These are phyloP conservation scores for Amphipyra tragopoginis DNA, from an alignment of 2,888 invertebrate genomes.

Conservation along the genomic window DNA sequence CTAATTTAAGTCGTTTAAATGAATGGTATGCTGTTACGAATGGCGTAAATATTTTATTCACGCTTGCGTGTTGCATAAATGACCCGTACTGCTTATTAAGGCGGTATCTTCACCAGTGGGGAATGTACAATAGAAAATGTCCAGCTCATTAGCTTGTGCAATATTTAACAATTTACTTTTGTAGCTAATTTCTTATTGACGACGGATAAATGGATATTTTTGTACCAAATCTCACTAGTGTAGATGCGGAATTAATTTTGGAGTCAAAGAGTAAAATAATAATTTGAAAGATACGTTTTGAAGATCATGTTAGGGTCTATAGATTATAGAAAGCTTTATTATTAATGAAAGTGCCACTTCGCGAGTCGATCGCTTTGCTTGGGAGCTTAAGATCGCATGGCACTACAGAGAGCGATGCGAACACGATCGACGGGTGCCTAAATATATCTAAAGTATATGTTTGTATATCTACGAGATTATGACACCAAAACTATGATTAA, in stretches of 20 bases:
- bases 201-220: slow-evolving; percentile 10
- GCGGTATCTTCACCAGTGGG: slow-evolving; percentile 45
- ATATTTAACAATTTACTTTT: slow-evolving; percentile 51
- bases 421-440: slow-evolving; percentile 49
- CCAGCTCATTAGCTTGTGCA: slow-evolving; percentile 51
- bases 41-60: slow-evolving; percentile 39
- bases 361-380: slow-evolving; percentile 48
- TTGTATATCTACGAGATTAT: slow-evolving; percentile 79
- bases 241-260: slow-evolving; percentile 22
- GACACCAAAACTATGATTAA: slow-evolving; percentile 83
- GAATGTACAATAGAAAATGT: slow-evolving; percentile 43
- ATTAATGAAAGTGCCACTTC: slow-evolving; percentile 43
- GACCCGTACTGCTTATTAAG: slow-evolving; percentile 41
- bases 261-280: slow-evolving; percentile 14
- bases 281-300: slow-evolving; percentile 40
- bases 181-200: slow-evolving; percentile 27
- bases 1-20: slow-evolving; percentile 31
- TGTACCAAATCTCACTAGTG: slow-evolving; percentile 38
- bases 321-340: slow-evolving; percentile 60
- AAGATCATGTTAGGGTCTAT: slow-evolving; percentile 58
- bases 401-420: slow-evolving; percentile 13
- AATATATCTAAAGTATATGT: slow-evolving; percentile 53
- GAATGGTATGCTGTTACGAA: slow-evolving; percentile 34
- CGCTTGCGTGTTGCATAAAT: slow-evolving; percentile 40
- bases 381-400: slow-evolving; percentile 18